phyloP scores from a whole-genome alignment of 2,888 invertebrate species.

The Beris chalybata region DNA sequence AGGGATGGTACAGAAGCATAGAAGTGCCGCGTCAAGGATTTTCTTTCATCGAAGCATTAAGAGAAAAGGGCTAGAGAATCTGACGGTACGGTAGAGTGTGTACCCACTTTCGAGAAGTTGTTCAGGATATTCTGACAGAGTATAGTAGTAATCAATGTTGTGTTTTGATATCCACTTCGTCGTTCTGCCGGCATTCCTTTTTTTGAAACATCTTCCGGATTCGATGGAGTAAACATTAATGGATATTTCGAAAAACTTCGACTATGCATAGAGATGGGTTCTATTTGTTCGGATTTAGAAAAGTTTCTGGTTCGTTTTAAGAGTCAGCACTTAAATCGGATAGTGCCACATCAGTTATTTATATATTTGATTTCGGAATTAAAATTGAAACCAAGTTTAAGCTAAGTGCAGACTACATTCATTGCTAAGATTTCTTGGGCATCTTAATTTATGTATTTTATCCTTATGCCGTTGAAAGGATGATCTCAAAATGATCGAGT shows the following conservation, averaged over 20 bases:
- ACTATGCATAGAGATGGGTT: constrained; percentile 27
- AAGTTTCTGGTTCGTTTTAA: no score
- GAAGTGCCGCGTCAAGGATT: constrained; percentile 31
- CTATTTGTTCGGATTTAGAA: no score
- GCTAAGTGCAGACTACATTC: no score
- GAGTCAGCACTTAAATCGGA: neutral
- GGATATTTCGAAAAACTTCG: constrained; percentile 25
- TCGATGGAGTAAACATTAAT: constrained; percentile 12
- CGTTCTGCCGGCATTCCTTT: constrained; percentile 14
- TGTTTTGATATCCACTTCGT: constrained; percentile 27
- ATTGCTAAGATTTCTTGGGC: no score
- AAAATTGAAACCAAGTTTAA: no score
- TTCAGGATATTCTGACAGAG: constrained; percentile 28
- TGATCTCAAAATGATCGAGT: no score
- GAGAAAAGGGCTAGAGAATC: constrained; percentile 15
- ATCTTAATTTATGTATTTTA: no score
- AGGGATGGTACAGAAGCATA: constrained; percentile 7
- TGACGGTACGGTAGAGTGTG: constrained; percentile 15
- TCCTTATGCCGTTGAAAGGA: no score
- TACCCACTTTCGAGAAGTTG: constrained; percentile 20
- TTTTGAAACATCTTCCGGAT: constrained; percentile 16
- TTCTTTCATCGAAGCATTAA: constrained; percentile 15
- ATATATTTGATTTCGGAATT: no score
- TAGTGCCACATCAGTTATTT: no score
- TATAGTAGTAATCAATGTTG: constrained; percentile 31